These are phyloP conservation scores for Sclerodermus sp. DNA, from an alignment of 2,888 invertebrate genomes.

Conservation along the genomic window DNA sequence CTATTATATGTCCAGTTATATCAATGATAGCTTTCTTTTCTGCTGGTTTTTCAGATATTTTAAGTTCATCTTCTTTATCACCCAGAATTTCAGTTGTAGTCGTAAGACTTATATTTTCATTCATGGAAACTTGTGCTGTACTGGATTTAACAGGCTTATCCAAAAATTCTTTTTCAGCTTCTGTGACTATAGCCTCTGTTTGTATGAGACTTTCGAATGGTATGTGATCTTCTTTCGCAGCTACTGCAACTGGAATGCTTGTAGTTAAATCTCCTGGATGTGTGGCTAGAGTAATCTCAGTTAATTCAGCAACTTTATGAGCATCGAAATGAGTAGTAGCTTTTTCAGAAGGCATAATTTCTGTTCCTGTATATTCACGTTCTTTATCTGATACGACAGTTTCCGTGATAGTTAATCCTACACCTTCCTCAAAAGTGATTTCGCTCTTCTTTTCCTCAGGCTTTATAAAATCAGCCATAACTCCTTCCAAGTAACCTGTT, in stretches of 20 bases:
- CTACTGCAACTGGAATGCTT: constrained; percentile 42
- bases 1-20: constrained; percentile 60
- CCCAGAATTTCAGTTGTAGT: constrained; percentile 62
- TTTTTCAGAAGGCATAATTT: constrained; percentile 41
- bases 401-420: constrained; percentile 62
- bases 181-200: constrained; percentile 62
- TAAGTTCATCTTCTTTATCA: constrained; percentile 58
- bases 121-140: constrained; percentile 45
- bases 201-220: constrained; percentile 64
- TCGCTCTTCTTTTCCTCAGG: constrained; percentile 48
- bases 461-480: constrained; percentile 42
- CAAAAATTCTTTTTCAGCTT: constrained; percentile 61
- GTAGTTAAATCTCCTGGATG: constrained; percentile 59
- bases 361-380: constrained; percentile 42
- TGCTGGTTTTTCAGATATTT: constrained; percentile 51
- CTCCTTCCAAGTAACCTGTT: constrained; percentile 45
- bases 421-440: constrained; percentile 53
- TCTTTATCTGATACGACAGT: constrained; percentile 59
- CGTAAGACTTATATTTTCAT: constrained; percentile 57
- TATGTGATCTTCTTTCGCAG: constrained; percentile 59
- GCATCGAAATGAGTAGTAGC: constrained; percentile 56
- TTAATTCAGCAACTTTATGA: constrained; percentile 64
- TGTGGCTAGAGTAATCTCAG: constrained; percentile 62
- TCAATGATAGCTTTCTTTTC: constrained; percentile 57
- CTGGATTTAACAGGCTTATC: constrained; percentile 39